Percentiles rank a stretch among this genome's conserved stretches.
These are phyloP conservation scores for Lates japonicus DNA, from an alignment of 2,797 vertebrate genomes.

Conservation along the genomic window DNA sequence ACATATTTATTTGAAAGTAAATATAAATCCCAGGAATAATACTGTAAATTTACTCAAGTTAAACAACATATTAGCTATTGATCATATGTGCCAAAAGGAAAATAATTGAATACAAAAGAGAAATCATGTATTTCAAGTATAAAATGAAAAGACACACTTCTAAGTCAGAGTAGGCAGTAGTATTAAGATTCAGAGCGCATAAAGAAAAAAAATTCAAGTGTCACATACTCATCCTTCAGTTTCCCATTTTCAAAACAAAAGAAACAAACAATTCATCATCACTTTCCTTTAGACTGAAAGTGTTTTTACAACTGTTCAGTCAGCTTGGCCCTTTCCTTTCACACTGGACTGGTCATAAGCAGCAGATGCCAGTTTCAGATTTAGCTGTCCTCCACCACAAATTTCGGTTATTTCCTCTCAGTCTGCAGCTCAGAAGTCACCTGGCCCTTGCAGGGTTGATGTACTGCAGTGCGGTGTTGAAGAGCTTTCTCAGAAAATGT, in stretches of 20 bases:
- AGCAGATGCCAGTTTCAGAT: constrained; percentile 31
- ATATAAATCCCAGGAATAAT: not conserved
- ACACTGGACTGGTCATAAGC: not conserved
- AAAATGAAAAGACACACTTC: not conserved
- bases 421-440: constrained; percentile 34
- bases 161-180: constrained; percentile 7
- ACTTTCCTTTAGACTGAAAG: not conserved
- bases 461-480: constrained; percentile 77
- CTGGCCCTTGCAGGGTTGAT: constrained; percentile 63
- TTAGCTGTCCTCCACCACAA: not conserved
- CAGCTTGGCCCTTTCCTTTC: not conserved
- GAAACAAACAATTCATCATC: not conserved
- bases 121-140: constrained; percentile 26
- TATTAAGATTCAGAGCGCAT: not conserved
- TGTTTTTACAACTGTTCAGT: not conserved
- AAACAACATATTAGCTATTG: not conserved
- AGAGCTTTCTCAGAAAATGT: constrained; percentile 80
- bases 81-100: not conserved
- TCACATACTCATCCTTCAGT: not conserved
- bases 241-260: not conserved
- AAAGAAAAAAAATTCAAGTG: constrained; percentile 24
- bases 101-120: not conserved
- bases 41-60: constrained; percentile 21
- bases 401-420: constrained; percentile 2
- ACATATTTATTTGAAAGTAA: not conserved